Evolutionary conservation across 1,140 invertebrate genomes (phyloP), one percentile per base, ranked within the genome.

Genomic region (Anadara kagoshimensis): DNA sequence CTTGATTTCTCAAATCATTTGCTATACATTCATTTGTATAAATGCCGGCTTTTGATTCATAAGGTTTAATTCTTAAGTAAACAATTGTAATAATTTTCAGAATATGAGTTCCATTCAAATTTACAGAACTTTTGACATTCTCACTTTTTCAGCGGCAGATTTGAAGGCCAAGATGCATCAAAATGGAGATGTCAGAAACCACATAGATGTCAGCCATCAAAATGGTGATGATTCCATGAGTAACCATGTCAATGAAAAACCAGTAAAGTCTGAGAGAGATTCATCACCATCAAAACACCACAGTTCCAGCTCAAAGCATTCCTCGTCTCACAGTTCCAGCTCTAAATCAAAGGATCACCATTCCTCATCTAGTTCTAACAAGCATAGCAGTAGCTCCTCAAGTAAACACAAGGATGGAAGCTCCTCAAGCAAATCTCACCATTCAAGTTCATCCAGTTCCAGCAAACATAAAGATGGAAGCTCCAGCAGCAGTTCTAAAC

Each of bases 351-450:
- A 73, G 41, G 53, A 74, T 53, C 73, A 72, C 22, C 53, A 78
- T n/a, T 58, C 66, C 18, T 54, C 64, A 47, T 76, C 75, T 4
- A 75, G 73, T 11, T 78, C 69, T 8, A 76, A 68, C 22, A 76
- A 78, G 54, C 76, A 78, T 29, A 66, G 69, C 57, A 67, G 65
- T 44, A 69, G 63, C 29, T 69, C 75, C 4, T 75, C 71, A 20
- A 77, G 70, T 18, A 66, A 79, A 44, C 89, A 91, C 58, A 81
- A 82, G 22, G 81, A 81, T 49, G 72, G 66, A 26, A 72, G 71
- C 2, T 93, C 90, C 78, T 93, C 91, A 78, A 91, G 81, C 79
- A 79, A 82, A 78, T 82, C 68, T 69, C 78, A 54, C 82, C 86
- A 91, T 43, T 76, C 91, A 36, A 89, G 91, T 78, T 88, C 89